phyloP scores from a whole-genome alignment of 92 coral and sea anemone genomes.

The Zoanthus solanderi region DNA sequence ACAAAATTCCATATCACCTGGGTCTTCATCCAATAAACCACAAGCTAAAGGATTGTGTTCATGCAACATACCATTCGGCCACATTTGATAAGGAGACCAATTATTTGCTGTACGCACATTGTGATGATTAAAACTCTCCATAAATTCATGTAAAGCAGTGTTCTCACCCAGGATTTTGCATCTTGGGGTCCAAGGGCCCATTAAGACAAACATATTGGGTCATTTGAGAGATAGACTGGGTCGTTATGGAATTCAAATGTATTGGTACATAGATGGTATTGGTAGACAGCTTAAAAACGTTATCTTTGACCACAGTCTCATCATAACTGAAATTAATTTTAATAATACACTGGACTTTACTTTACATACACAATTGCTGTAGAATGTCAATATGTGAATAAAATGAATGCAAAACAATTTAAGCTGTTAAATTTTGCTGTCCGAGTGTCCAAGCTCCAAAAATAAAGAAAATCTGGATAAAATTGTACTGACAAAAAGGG shows the following conservation, averaged over 20 bases:
- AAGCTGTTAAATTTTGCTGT: no score
- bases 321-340: background rate
- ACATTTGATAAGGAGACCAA: conserved; percentile 57
- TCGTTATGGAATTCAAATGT: conserved; percentile 1
- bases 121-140: background rate
- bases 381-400: no score
- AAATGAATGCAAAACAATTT: no score
- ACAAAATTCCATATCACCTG: conserved; percentile 41
- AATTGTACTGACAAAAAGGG: background rate
- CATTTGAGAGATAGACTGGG: background rate
- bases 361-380: no score
- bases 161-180: background rate
- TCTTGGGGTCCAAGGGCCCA: no score
- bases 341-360: no score
- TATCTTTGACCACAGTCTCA: background rate
- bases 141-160: background rate
- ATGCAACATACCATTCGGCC: conserved; percentile 52
- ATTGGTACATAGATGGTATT: conserved; percentile 1
- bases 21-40: conserved; percentile 32
- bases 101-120: background rate
- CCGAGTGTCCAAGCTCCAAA: no score
- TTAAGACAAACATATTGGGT: no score
- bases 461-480: no score
- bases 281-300: background rate
- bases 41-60: conserved; percentile 36